Conservation (phyloP, 2,113 vertebrate genomes). For the Mesoclemmys tuberculata region DNA sequence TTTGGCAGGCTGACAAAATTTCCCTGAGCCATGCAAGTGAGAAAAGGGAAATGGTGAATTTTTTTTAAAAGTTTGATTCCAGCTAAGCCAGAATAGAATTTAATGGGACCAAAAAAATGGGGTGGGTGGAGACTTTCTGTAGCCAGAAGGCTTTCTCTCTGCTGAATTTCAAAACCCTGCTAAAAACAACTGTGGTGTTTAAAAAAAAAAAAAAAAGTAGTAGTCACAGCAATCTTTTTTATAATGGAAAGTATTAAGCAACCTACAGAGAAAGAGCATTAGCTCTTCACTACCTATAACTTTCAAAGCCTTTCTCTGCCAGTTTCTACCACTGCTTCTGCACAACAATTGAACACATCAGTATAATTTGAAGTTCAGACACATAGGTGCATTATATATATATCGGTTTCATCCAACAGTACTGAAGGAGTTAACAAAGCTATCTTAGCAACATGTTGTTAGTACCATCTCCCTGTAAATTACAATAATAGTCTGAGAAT, state of each 20-base stretch:
- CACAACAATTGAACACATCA: neutral
- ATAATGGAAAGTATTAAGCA: neutral
- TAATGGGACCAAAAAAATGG: neutral
- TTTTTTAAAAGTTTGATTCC: neutral
- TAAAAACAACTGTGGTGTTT: neutral
- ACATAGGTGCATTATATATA: neutral
- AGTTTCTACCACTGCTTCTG: neutral
- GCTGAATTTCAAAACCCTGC: neutral
- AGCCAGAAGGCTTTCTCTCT: neutral
- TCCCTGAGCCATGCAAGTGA: neutral
- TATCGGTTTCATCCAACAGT: neutral
- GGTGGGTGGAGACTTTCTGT: neutral
- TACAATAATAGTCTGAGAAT: rapidly evolving
- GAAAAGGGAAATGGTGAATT: neutral
- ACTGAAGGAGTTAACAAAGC: neutral
- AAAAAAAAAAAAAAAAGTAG: neutral
- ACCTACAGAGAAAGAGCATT: neutral
- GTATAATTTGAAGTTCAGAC: rapidly evolving
- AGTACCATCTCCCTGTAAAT: neutral
- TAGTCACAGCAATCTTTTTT: neutral
- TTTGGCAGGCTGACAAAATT: neutral
- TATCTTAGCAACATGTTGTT: neutral
- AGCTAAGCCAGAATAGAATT: neutral
- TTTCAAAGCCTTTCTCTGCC: neutral
- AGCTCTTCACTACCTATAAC: rapidly evolving